Evolutionary conservation across 2,888 invertebrate genomes (phyloP).

Genomic region (Mesorhabditis spiculigera): DNA sequence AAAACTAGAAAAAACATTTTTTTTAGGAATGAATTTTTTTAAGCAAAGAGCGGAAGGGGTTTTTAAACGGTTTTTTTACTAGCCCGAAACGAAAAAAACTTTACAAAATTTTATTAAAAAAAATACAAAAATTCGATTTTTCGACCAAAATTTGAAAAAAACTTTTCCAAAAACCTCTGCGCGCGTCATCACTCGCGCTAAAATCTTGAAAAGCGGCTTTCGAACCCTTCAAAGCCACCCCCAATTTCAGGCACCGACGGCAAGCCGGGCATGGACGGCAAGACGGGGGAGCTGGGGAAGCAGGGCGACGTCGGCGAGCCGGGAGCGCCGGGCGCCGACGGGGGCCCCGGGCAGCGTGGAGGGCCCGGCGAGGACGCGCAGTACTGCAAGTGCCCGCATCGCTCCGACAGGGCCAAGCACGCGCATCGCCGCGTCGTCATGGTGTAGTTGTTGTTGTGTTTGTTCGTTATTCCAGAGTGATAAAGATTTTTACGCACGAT

Average conservation of each 20-base stretch:
- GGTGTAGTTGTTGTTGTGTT: too few relatives aligned
- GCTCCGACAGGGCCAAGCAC: conserved; percentile 10
- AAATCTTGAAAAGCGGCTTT: not conserved
- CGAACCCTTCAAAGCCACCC: not conserved
- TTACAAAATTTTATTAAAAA: too few relatives aligned
- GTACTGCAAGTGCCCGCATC: conserved; percentile 36
- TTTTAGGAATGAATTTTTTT: too few relatives aligned
- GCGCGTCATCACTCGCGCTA: not conserved
- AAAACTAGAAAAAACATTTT: too few relatives aligned
- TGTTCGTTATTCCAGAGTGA: too few relatives aligned
- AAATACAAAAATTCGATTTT: too few relatives aligned
- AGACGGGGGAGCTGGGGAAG: not conserved
- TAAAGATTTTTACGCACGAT: too few relatives aligned
- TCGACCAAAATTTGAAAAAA: too few relatives aligned
- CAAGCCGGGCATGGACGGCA: not conserved
- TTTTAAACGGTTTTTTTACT: too few relatives aligned
- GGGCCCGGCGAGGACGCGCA: conserved; percentile 41
- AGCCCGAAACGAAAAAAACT: too few relatives aligned
- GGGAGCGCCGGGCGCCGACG: conserved; percentile 30
- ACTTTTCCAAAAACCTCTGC: too few relatives aligned
- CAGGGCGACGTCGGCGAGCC: conserved; percentile 18
- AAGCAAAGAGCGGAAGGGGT: too few relatives aligned
- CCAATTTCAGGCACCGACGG: not conserved
- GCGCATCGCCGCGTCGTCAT: not conserved
- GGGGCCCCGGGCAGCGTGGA: conserved; percentile 32